Conservation (phyloP, 92 coral and sea anemone genomes). For the Parazoanthus atlanticus region DNA sequence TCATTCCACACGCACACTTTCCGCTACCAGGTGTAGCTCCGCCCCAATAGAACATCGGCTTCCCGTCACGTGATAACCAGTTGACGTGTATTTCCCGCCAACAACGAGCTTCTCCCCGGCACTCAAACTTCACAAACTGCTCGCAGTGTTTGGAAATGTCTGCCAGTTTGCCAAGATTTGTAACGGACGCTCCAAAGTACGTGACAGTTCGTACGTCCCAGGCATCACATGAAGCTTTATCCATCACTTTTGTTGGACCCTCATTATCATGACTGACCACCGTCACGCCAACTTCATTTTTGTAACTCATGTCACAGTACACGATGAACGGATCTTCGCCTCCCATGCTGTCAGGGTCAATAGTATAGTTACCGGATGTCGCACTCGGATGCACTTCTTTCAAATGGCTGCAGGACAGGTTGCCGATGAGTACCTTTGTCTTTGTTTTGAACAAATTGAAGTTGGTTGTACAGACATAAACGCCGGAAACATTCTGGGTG, state of each 20-base stretch:
- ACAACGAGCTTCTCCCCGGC: neutral
- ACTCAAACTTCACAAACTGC: slow-evolving; percentile 10
- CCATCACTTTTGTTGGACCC: neutral
- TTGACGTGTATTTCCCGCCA: neutral
- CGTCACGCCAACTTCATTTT: slow-evolving; percentile 24
- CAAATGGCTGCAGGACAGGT: slow-evolving; percentile 8
- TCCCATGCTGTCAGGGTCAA: neutral
- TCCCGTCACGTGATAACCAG: neutral
- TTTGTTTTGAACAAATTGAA: neutral
- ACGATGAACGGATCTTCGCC: slow-evolving; percentile 8
- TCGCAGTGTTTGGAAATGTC: neutral
- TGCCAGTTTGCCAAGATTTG: neutral
- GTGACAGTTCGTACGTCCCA: neutral
- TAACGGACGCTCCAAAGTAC: neutral
- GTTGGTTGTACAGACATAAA: neutral
- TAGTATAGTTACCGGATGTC: neutral
- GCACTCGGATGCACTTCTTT: neutral
- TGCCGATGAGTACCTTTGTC: neutral
- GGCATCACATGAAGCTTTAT: neutral
- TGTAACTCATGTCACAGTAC: slow-evolving; percentile 34
- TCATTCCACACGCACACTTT: neutral
- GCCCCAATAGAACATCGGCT: neutral
- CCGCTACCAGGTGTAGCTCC: neutral
- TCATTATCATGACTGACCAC: slow-evolving; percentile 35
- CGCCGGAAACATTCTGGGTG: neutral